A percentile compares a stretch with the other conserved stretches of the same genome.
Evolutionary conservation across 2,797 vertebrate species (phyloP).

Genomic region (Manis pentadactyla): DNA sequence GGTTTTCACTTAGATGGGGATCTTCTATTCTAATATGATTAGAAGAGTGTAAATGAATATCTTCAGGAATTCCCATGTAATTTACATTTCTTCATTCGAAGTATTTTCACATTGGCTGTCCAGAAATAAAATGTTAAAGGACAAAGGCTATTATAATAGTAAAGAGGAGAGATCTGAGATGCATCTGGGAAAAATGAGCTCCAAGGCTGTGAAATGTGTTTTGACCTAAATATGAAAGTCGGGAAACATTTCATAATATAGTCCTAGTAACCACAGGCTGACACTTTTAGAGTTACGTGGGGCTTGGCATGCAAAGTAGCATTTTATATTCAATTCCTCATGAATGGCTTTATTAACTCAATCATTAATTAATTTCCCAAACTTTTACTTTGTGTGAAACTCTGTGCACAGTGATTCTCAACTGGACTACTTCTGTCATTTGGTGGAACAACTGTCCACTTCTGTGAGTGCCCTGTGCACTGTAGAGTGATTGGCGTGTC

Average conservation of each 20-base stretch:
- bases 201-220: background rate
- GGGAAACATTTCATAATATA: accelerated
- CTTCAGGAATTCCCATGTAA: background rate
- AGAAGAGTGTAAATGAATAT: background rate
- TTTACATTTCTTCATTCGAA: background rate
- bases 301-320: background rate
- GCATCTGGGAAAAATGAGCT: background rate
- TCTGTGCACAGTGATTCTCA: background rate
- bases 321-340: background rate
- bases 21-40: background rate
- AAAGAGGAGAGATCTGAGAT: background rate
- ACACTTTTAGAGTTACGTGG: background rate
- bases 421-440: background rate
- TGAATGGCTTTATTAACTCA: no score
- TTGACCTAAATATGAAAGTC: background rate
- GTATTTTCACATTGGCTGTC: background rate
- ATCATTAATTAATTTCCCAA: background rate
- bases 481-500: accelerated
- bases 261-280: background rate
- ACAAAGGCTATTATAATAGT: background rate
- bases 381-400: background rate
- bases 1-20: background rate
- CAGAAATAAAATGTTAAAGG: background rate
- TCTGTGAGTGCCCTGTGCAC: accelerated
- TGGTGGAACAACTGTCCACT: accelerated